Percentiles rank a stretch among this genome's conserved stretches.
Evolutionary conservation across 2,888 invertebrate genomes (phyloP).

Genomic region (Caenorhabditis sp.): DNA sequence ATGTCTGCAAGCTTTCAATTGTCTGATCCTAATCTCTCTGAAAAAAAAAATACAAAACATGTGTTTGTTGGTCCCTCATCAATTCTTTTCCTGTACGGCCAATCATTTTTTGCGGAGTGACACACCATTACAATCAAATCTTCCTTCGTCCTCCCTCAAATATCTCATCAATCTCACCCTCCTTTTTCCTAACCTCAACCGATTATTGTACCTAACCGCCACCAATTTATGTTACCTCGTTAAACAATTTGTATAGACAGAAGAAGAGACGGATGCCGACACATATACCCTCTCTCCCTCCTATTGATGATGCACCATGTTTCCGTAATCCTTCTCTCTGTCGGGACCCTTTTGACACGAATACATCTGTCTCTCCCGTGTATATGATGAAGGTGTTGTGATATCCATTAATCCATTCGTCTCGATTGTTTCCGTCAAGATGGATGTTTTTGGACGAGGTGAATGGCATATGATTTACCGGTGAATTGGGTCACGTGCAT

Average conservation of each 20-base stretch:
- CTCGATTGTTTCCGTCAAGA: constrained; percentile 1
- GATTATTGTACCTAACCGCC: constrained; percentile 16
- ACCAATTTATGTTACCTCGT: constrained; percentile 51
- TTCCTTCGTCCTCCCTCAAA: background rate
- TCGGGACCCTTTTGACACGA: constrained; percentile 27
- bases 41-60: too few species aligned
- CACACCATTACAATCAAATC: constrained; percentile 22
- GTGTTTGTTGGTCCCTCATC: background rate
- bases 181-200: background rate
- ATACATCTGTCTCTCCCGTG: constrained; percentile 11
- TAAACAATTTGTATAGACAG: constrained; percentile 41
- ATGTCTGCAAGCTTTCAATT: too few species aligned
- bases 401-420: constrained; percentile 26
- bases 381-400: constrained; percentile 19
- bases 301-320: constrained; percentile 24
- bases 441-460: background rate
- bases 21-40: too few species aligned
- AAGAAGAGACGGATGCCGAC: constrained; percentile 26
- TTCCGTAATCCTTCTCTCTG: constrained; percentile 24
- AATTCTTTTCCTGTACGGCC: background rate
- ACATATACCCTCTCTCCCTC: background rate
- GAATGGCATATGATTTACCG: constrained; percentile 20
- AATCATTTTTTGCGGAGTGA: background rate
- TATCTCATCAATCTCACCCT: constrained; percentile 39
- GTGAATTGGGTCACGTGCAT: constrained; percentile 4